Evolutionary conservation across 2,888 invertebrate species (phyloP).

Genomic region (Aspidiotus rigidus): DNA sequence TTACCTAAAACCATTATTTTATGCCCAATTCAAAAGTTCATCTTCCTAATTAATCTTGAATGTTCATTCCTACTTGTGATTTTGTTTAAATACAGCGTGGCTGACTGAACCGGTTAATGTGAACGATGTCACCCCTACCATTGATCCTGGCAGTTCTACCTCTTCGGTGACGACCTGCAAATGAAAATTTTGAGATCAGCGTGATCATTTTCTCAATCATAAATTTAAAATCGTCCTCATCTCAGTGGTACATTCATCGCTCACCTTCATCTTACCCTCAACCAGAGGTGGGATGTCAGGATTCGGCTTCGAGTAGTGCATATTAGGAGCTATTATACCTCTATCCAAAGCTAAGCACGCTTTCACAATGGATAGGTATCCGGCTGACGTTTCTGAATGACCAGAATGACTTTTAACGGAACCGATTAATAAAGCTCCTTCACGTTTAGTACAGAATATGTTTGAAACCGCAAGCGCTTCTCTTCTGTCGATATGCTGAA

Average conservation of each 20-base stretch:
- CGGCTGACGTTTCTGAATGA: slow-evolving; percentile 48
- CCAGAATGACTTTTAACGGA: slow-evolving; percentile 55
- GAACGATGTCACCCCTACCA: slow-evolving; percentile 45
- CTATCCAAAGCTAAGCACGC: slow-evolving; percentile 40
- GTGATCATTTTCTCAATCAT: not conserved
- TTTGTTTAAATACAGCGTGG: slow-evolving; percentile 35
- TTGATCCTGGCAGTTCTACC: slow-evolving; percentile 44
- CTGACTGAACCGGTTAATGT: slow-evolving; percentile 30
- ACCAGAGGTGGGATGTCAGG: slow-evolving; percentile 37
- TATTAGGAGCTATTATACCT: slow-evolving; percentile 40
- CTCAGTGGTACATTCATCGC: not conserved
- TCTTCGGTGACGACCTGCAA: slow-evolving; percentile 39
- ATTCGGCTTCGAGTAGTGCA: slow-evolving; percentile 39
- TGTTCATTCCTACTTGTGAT: slow-evolving; percentile 18
- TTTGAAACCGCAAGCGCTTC: slow-evolving; percentile 37
- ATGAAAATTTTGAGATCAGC: not conserved
- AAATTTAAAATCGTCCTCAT: too few relatives aligned
- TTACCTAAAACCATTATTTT: too few relatives aligned
- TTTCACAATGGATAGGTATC: slow-evolving; percentile 47
- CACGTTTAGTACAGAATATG: slow-evolving; percentile 35
- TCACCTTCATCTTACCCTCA: slow-evolving; percentile 39
- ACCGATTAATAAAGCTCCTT: slow-evolving; percentile 48
- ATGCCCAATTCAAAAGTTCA: too few relatives aligned
- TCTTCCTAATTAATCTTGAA: too few relatives aligned
- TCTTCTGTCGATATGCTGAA: slow-evolving; percentile 37